phyloP scores from a whole-genome alignment of 1,140 invertebrate species.

The Saccostrea echinata region DNA sequence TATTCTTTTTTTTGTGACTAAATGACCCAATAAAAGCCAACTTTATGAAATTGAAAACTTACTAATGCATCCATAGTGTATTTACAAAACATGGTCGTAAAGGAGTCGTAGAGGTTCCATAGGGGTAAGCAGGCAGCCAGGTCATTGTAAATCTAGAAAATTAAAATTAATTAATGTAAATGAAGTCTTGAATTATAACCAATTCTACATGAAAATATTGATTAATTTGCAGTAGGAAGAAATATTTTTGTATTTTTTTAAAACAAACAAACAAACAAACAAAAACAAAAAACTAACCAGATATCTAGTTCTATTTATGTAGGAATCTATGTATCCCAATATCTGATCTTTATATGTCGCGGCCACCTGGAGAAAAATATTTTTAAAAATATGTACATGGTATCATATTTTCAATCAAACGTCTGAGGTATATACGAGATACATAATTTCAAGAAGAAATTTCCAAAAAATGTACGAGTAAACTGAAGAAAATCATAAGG shows the following conservation, averaged over 20 bases:
- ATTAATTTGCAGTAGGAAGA: no score
- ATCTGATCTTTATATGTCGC: conserved; percentile 46
- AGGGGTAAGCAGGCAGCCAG: conserved; percentile 57
- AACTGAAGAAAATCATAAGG: no score
- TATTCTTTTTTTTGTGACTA: no score
- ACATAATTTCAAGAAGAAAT: neutral
- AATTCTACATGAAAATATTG: no score
- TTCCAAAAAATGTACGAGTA: no score
- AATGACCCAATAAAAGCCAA: no score
- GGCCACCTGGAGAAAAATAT: conserved; percentile 32
- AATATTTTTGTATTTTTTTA: no score
- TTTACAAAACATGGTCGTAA: conserved; percentile 56
- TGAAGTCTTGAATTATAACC: no score
- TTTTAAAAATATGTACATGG: neutral
- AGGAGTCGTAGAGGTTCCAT: conserved; percentile 61
- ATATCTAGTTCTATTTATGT: conserved; percentile 39
- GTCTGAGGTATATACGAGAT: neutral
- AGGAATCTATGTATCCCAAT: conserved; percentile 50
- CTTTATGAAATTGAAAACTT: neutral
- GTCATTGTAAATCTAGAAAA: conserved; percentile 55
- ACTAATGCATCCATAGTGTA: conserved; percentile 60
- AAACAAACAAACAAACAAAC: no score
- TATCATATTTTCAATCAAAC: neutral
- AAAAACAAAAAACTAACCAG: conserved; percentile 41
- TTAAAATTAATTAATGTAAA: no score